Base-by-base conservation (phyloP, 2,888 invertebrate genomes). In the Tanypteryx hageni region DNA sequence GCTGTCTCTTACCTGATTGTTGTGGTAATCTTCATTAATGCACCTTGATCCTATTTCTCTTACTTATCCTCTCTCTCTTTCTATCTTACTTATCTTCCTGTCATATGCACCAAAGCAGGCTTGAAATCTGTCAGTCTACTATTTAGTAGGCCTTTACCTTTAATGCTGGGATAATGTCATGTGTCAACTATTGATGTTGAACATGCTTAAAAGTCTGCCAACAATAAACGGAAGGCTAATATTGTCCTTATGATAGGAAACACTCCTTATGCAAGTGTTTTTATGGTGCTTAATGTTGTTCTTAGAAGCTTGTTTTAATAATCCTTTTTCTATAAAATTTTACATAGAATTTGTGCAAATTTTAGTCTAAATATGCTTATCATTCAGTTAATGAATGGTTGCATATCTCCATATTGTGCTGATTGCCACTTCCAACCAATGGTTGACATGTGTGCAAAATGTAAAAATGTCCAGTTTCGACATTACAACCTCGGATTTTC, bases 271-370 rank as follows among this genome's bases (percentile, higher is more conserved):
- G 61, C 89, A 89, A 89, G 89, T 89, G 89, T 89, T 89, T 44
- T 89, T 89, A 89, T 68, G 89, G 89, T 89, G 89, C 89, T 89
- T 89, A 64, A 89, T 89, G 89, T 89, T 89, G 89, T 89, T 89
- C 89, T 76, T 89, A 89, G 89, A 61, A 64, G 89, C 89, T 89
- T 89, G 68, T 64, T 89, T 89, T 89, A 83, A 64, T 89, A 27
- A 89, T 89, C 89, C 89, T 64, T 89, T 89, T 89, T 68, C 89
- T 89, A 89, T 44, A 68, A 61, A 44, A 59, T 68, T 89, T 89
- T 89, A 89, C 64, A 64, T 89, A 89, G 89, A 44, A 89, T 64
- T 89, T 89, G 89, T 89, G 89, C 89, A 64, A 83, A 44, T 89
- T 89, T 89, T 89, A 64, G 89, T 89, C 89, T 44, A 89, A 68